Percentiles rank a stretch among this genome's conserved stretches.
These are phyloP conservation scores for Gobio gobio DNA, from an alignment of 2,113 vertebrate species.

Conservation along the genomic window DNA sequence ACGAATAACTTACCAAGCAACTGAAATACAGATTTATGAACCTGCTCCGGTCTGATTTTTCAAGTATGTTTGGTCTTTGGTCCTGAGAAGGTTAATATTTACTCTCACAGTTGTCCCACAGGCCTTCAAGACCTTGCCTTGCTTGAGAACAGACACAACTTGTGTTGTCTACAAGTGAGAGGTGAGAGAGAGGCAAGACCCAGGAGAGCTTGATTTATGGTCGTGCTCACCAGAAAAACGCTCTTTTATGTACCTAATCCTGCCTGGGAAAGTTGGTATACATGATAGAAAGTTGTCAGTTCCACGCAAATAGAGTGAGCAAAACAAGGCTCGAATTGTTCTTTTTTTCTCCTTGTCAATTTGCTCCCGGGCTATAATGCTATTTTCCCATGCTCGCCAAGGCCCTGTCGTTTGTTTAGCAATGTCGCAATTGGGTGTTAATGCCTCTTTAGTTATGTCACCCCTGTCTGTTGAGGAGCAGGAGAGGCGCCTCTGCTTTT, in stretches of 20 bases:
- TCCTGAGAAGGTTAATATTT: slow-evolving; percentile 41
- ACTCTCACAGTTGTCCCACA: slow-evolving; percentile 55
- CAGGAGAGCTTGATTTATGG: slow-evolving; percentile 66
- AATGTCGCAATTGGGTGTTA: slow-evolving; percentile 67
- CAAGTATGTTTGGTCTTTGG: slow-evolving; percentile 12
- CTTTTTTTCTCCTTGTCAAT: slow-evolving; percentile 58
- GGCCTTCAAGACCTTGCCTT: slow-evolving; percentile 42
- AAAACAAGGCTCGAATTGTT: slow-evolving; percentile 70
- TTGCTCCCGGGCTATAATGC: slow-evolving; percentile 65
- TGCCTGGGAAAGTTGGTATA: slow-evolving; percentile 72
- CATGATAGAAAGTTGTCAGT: slow-evolving; percentile 71
- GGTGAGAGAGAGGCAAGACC: slow-evolving; percentile 52
- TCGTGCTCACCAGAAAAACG: slow-evolving; percentile 48
- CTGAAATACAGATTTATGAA: slow-evolving; percentile 38
- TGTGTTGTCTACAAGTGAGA: slow-evolving; percentile 53
- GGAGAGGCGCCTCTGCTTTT: slow-evolving; percentile 37
- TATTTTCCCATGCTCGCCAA: slow-evolving; percentile 72
- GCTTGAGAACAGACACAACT: slow-evolving; percentile 53
- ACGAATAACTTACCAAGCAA: slow-evolving; percentile 5
- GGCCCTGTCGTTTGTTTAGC: slow-evolving; percentile 67
- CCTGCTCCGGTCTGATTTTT: neutral
- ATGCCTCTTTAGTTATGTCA: slow-evolving; percentile 76
- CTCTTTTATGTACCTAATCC: slow-evolving; percentile 60
- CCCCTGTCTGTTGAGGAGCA: slow-evolving; percentile 56
- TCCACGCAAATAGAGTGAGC: slow-evolving; percentile 59